Conservation (phyloP, 2,797 vertebrate genomes). For the Mionectes olivaceus region DNA sequence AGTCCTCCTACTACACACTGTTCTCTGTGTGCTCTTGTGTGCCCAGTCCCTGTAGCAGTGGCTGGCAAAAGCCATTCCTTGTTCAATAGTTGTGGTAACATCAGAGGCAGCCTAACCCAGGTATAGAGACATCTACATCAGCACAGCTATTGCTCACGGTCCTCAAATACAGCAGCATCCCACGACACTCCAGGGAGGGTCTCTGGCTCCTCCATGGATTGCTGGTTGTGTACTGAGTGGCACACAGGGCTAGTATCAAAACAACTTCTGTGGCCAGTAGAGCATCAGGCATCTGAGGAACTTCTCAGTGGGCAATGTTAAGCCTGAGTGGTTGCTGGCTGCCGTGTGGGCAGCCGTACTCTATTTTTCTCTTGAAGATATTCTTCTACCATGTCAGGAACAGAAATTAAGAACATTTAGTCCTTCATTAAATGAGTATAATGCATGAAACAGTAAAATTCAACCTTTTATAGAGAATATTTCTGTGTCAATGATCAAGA, state of each 20-base stretch:
- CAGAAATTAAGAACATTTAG: not conserved
- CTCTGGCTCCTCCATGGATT: not conserved
- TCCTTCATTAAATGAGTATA: not conserved
- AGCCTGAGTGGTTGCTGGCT: not conserved
- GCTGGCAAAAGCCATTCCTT: not conserved
- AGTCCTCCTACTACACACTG: rapidly evolving
- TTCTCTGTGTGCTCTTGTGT: rapidly evolving
- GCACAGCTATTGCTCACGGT: rapidly evolving
- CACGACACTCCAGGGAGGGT: not conserved
- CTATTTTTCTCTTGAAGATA: not conserved
- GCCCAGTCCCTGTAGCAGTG: not conserved
- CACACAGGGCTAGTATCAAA: not conserved
- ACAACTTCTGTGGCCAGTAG: not conserved
- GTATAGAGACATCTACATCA: not conserved
- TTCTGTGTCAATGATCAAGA: not conserved
- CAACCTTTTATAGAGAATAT: not conserved
- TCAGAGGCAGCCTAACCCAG: not conserved
- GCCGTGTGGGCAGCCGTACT: not conserved
- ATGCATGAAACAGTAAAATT: not conserved
- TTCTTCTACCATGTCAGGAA: not conserved
- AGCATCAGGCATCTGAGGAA: not conserved
- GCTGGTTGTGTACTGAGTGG: rapidly evolving
- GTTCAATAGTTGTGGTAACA: not conserved
- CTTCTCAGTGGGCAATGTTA: rapidly evolving
- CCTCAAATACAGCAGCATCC: not conserved